Evolutionary conservation across 2,888 invertebrate species (phyloP).

Genomic region (Mechanitis messenoides): DNA sequence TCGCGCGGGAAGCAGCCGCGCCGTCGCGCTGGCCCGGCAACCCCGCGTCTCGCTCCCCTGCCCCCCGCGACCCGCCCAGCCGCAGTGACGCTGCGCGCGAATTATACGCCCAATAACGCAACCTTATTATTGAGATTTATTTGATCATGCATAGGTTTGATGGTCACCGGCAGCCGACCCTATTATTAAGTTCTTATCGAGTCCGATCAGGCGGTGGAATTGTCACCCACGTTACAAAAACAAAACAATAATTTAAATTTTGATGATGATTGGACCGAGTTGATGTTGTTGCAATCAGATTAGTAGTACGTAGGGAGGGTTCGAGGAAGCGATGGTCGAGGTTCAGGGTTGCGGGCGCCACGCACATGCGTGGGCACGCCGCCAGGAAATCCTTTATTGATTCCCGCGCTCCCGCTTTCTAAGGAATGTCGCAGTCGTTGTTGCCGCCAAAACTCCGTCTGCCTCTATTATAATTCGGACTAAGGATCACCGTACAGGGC

Average conservation of each 20-base stretch:
- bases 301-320: conserved; percentile 14
- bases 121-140: conserved; percentile 71
- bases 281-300: conserved; percentile 29
- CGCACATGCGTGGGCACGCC: conserved; percentile 76
- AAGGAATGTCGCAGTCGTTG: conserved; percentile 72
- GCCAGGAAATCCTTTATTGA: conserved; percentile 77
- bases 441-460: conserved; percentile 64
- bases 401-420: conserved; percentile 73
- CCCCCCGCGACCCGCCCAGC: conserved; percentile 44
- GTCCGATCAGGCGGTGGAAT: conserved; percentile 1
- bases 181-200: conserved; percentile 20
- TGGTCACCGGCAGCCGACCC: conserved; percentile 47
- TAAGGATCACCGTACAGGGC: conserved; percentile 49
- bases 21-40: conserved; percentile 39
- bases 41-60: conserved; percentile 38
- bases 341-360: conserved; percentile 42
- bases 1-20: conserved; percentile 43
- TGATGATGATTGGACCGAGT: conserved; percentile 4
- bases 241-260: too few species aligned
- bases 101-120: conserved; percentile 75
- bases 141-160: conserved; percentile 61
- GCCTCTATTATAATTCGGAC: conserved; percentile 56
- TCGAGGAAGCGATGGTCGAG: conserved; percentile 35
- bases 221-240: neutral
- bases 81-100: conserved; percentile 74